phyloP scores from a whole-genome alignment of 1,140 invertebrate species.

The Drosophila parvula region DNA sequence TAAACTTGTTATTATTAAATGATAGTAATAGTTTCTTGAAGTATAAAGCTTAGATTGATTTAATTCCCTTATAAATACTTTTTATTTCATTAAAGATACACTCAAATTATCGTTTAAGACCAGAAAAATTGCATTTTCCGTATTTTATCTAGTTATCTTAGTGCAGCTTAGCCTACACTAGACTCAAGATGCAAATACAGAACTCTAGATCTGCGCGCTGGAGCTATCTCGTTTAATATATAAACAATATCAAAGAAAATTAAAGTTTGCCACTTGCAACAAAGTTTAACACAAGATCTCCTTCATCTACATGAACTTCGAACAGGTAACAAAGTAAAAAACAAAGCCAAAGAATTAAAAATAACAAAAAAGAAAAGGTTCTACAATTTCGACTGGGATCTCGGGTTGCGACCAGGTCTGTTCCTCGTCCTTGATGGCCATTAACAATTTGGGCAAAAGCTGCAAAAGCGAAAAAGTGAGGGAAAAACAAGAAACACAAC shows the following conservation, averaged over 20 bases:
- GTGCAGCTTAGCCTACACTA: too few species aligned
- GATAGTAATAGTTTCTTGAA: too few species aligned
- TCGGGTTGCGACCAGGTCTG: slow-evolving; percentile 28
- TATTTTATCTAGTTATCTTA: too few species aligned
- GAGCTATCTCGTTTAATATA: too few species aligned
- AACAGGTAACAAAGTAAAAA: neutral
- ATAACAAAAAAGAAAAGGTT: neutral
- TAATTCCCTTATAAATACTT: too few species aligned
- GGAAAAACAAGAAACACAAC: slow-evolving; percentile 10
- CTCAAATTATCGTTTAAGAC: too few species aligned
- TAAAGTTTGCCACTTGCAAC: neutral
- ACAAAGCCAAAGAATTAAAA: slow-evolving; percentile 5
- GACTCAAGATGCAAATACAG: too few species aligned
- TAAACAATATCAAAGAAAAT: neutral
- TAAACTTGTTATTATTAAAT: too few species aligned
- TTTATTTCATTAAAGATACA: too few species aligned
- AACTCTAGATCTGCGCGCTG: too few species aligned
- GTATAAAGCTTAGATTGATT: too few species aligned
- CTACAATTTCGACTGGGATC: slow-evolving; percentile 21
- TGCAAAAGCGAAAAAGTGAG: slow-evolving; percentile 19
- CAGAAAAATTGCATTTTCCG: too few species aligned
- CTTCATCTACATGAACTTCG: neutral
- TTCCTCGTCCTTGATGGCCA: slow-evolving; percentile 53
- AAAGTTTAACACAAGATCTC: neutral
- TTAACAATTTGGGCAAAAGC: slow-evolving; percentile 65